Evolutionary conservation across 2,797 vertebrate species (phyloP), one percentile per base, ranked within the genome.

Genomic region (Synaphobranchus kaupii): DNA sequence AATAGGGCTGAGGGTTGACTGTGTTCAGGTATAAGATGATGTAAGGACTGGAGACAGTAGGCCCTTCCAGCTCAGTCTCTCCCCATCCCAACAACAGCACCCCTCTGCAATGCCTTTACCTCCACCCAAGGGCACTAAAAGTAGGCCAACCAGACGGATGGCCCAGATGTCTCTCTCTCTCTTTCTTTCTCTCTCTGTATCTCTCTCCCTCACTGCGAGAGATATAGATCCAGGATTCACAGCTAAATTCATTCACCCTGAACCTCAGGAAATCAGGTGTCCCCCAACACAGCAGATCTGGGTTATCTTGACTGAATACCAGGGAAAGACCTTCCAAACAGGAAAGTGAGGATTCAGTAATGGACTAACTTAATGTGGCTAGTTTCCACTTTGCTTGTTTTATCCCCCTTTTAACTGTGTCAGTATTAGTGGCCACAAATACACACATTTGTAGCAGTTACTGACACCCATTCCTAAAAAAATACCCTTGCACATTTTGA

Each of bases 121-220:
- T 66, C 82, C 71, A n/a, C 83, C 89, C 87, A 91, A 91, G 92
- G 89, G 90, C 88, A 58, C 82, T 87, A 82, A 91, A 94, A 94
- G 92, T 89, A 94, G 93, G 93, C 86, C 93, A 94, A 87, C 89
- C 91, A 92, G 86, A 89, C 88, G 84, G 85, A 87, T 87, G 87
- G 89, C 90, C 88, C 90, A 93, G 85, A 89, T 89, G 89, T 88
- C 88, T 86, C 84, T 90, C 86, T 87, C 87, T 28, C 9, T 2
- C 15, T 82, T 17, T 56, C 50, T 63, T 9, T 81, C 48, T 76
- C 48, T 39, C 84, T 50, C 52, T 20, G 4, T 9, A 31, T 78
- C 85, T 76, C 4, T 56, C 85, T 34, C 44, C 0, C 48, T 13
- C 73, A 63, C 34, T 47, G 48, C 2, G 13, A 60, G 25, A 58